These are phyloP conservation scores for Athalia cordata DNA, from an alignment of 2,888 invertebrate species.

Conservation along the genomic window DNA sequence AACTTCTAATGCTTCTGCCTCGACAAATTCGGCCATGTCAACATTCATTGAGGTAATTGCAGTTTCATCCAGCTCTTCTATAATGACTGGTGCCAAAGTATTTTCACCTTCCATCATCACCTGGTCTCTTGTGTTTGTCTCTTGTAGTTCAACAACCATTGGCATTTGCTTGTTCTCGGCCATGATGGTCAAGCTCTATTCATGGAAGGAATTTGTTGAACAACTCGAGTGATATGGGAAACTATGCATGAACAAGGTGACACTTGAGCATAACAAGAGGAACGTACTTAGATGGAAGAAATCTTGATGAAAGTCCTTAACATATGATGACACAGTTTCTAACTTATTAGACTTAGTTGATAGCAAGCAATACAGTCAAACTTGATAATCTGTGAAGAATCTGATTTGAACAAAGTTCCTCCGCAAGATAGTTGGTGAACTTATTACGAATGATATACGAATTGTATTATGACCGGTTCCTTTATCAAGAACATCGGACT, in stretches of 20 bases:
- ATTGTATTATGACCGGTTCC: no score
- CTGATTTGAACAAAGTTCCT: no score
- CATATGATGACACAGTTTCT: no score
- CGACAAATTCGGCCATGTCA: constrained; percentile 68
- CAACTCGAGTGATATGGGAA: background rate
- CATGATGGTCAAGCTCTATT: background rate
- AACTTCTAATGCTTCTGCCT: constrained; percentile 66
- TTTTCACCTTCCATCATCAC: constrained; percentile 31
- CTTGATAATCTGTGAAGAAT: no score
- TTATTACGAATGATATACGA: no score
- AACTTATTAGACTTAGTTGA: no score
- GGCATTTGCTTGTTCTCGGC: constrained; percentile 5
- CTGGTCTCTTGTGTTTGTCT: background rate
- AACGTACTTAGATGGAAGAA: no score
- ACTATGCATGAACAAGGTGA: background rate
- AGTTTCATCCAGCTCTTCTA: constrained; percentile 67
- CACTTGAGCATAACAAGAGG: background rate
- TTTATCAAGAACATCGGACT: no score
- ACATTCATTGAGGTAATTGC: constrained; percentile 60
- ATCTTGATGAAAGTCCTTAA: no score
- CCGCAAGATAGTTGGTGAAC: no score
- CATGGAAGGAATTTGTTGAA: background rate
- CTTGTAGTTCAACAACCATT: background rate
- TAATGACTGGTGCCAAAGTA: constrained; percentile 61
- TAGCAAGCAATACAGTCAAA: no score